Evolutionary conservation across 2,888 invertebrate species (phyloP).

Genomic region (Acronicta psi): DNA sequence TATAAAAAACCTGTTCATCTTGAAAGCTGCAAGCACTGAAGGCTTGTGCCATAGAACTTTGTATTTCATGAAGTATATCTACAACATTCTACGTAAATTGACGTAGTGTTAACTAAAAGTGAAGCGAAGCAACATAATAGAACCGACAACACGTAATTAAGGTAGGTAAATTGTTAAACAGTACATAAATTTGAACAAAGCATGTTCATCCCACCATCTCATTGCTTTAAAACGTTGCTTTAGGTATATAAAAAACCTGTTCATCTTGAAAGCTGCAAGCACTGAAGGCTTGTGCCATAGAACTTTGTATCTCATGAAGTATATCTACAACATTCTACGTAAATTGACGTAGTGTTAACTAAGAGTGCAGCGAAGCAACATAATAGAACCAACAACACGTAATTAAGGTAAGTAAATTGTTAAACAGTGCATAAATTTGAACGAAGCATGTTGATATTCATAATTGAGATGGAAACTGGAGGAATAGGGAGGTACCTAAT

Average conservation of each 20-base stretch:
- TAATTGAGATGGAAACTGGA: no score
- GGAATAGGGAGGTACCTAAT: no score
- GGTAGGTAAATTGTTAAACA: not conserved
- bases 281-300: constrained; percentile 8
- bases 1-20: constrained; percentile 29
- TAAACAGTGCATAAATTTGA: not conserved
- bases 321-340: constrained; percentile 5
- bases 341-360: not conserved
- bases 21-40: constrained; percentile 18
- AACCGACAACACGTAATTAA: not conserved
- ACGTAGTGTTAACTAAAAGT: not conserved
- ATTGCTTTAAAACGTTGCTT: constrained; percentile 17
- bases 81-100: not conserved
- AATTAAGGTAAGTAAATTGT: not conserved
- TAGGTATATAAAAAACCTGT: constrained; percentile 31
- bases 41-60: constrained; percentile 7
- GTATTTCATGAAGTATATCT: constrained; percentile 23
- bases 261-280: constrained; percentile 17
- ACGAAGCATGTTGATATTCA: not conserved
- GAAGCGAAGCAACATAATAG: not conserved
- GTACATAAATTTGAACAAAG: not conserved
- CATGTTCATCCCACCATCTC: no score
- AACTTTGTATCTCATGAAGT: constrained; percentile 18
- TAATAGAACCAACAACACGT: not conserved
- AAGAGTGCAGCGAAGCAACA: not conserved